phyloP scores from a whole-genome alignment of 2,888 invertebrate species.

The Agrilus mali region DNA sequence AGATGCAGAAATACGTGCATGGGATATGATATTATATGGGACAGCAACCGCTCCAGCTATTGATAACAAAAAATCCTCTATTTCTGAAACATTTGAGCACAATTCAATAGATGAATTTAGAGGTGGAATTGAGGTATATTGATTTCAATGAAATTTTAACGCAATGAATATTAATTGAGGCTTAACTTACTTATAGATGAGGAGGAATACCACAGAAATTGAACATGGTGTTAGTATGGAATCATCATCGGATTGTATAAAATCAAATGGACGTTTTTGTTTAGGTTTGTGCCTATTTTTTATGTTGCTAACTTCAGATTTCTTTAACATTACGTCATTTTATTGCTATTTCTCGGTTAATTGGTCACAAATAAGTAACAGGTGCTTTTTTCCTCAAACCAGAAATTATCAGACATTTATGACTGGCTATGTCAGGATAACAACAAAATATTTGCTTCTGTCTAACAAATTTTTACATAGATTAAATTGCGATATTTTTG shows the following conservation, averaged over 20 bases:
- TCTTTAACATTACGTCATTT: constrained; percentile 19
- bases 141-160: neutral
- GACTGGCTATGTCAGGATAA: too few species aligned
- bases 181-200: constrained; percentile 23
- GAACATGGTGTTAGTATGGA: constrained; percentile 22
- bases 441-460: too few species aligned
- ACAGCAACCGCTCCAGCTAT: constrained; percentile 43
- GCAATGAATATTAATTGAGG: constrained; percentile 1
- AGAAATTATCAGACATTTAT: too few species aligned
- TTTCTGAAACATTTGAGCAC: constrained; percentile 31
- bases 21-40: constrained; percentile 75
- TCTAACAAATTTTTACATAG: neutral
- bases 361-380: neutral
- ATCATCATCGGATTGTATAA: constrained; percentile 28
- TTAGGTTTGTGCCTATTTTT: constrained; percentile 34
- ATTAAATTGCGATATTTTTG: neutral
- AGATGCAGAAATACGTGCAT: constrained; percentile 49
- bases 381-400: too few species aligned
- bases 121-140: constrained; percentile 1
- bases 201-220: constrained; percentile 27
- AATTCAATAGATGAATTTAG: constrained; percentile 40
- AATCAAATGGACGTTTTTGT: constrained; percentile 29
- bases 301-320: constrained; percentile 17
- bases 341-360: neutral
- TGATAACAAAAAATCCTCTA: constrained; percentile 7